Evolutionary conservation across 2,888 invertebrate genomes (phyloP).

Genomic region (Thecocarcelia acutangulata): DNA sequence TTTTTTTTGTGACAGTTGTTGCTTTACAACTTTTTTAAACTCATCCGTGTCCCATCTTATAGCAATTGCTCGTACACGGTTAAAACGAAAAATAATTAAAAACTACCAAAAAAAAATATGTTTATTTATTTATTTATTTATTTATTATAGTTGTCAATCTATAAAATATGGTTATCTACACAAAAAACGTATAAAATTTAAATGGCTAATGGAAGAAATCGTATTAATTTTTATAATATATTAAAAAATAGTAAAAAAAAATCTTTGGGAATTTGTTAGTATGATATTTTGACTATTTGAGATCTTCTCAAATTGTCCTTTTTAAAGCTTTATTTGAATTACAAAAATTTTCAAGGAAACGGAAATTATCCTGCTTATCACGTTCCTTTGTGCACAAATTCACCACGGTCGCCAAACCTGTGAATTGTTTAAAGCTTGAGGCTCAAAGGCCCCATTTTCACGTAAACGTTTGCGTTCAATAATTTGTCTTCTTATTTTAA

Average conservation of each 20-base stretch:
- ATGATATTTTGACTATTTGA: conserved; percentile 55
- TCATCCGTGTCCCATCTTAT: no score
- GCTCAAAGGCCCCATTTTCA: conserved; percentile 73
- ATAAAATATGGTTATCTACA: no score
- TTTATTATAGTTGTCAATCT: no score
- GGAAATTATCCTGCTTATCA: conserved; percentile 24
- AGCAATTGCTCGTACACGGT: no score
- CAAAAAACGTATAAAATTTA: conserved; percentile 11
- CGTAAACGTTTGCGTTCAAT: conserved; percentile 78
- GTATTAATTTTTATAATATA: conserved; percentile 25
- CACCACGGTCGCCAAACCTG: conserved; percentile 80
- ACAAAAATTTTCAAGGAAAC: not conserved
- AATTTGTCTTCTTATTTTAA: conserved; percentile 79
- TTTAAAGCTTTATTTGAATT: conserved; percentile 62
- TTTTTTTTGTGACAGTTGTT: no score
- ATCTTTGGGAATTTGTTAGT: conserved; percentile 55
- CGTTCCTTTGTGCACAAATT: conserved; percentile 38
- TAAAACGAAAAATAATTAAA: no score
- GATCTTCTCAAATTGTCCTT: conserved; percentile 63
- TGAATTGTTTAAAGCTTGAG: conserved; percentile 71
- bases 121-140: no score
- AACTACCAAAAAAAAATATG: no score
- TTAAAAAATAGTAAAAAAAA: conserved; percentile 14
- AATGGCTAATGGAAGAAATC: conserved; percentile 61
- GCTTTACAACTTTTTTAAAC: no score